Evolutionary conservation across 2,113 vertebrate genomes (phyloP).

Genomic region (Empidonax traillii): DNA sequence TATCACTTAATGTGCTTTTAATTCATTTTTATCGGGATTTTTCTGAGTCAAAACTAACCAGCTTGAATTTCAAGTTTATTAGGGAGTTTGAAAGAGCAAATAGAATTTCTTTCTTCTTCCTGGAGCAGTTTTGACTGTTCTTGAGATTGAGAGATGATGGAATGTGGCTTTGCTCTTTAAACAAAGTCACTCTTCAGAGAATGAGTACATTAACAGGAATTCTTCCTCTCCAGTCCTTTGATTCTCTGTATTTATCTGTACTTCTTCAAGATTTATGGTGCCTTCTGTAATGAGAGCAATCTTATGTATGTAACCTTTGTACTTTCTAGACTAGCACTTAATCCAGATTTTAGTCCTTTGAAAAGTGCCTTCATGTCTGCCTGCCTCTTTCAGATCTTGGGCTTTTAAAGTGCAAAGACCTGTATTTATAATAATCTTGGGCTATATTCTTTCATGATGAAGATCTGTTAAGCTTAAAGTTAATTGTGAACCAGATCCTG

Average conservation of each 20-base stretch:
- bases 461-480: background rate
- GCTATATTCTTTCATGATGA: background rate
- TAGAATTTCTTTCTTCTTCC: background rate
- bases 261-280: slow-evolving; percentile 30
- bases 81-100: background rate
- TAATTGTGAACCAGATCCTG: background rate
- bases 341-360: background rate
- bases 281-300: slow-evolving; percentile 15
- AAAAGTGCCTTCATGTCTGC: background rate
- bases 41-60: background rate
- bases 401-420: background rate
- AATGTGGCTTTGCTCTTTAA: slow-evolving; percentile 24
- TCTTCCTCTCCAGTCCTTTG: background rate
- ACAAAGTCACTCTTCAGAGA: background rate
- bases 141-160: background rate
- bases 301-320: background rate
- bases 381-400: background rate
- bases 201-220: background rate
- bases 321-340: background rate
- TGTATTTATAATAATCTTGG: background rate
- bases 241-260: background rate
- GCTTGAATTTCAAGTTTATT: background rate
- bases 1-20: background rate
- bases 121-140: background rate
- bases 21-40: background rate